Evolutionary conservation across 1,140 invertebrate genomes (phyloP).

Genomic region (Spodoptera litura): DNA sequence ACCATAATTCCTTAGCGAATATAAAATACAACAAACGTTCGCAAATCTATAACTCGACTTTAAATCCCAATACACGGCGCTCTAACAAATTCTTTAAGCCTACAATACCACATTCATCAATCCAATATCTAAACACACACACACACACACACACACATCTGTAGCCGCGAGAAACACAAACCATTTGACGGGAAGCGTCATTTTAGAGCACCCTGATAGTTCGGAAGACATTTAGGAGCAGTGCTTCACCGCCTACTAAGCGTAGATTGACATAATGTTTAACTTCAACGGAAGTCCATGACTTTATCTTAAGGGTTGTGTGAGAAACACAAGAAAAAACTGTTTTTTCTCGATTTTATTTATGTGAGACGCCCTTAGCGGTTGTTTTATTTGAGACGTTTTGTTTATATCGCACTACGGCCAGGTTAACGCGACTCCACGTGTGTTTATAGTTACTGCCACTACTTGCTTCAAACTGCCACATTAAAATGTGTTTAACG

Average conservation of each 20-base stretch:
- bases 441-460: background rate
- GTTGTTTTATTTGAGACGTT: constrained; percentile 37
- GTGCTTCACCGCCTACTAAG: constrained; percentile 28
- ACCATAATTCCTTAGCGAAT: too few relatives aligned
- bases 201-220: constrained; percentile 41
- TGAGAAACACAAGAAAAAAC: constrained; percentile 31
- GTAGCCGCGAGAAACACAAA: constrained; percentile 21
- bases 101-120: background rate
- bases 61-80: background rate
- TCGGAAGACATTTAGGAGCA: constrained; percentile 42
- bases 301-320: constrained; percentile 45
- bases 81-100: background rate
- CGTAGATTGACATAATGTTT: constrained; percentile 59
- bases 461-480: background rate
- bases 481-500: constrained; percentile 14
- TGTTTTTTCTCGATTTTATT: background rate
- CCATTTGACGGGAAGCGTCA: constrained; percentile 27
- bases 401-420: constrained; percentile 25
- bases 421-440: constrained; percentile 17
- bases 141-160: too few relatives aligned
- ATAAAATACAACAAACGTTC: background rate
- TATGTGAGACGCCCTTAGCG: constrained; percentile 17
- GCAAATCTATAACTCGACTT: background rate
- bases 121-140: constrained; percentile 2
- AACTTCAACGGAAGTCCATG: constrained; percentile 52